These are phyloP conservation scores for Drosophila kuntzei DNA, from an alignment of 2,888 invertebrate species.

Conservation along the genomic window DNA sequence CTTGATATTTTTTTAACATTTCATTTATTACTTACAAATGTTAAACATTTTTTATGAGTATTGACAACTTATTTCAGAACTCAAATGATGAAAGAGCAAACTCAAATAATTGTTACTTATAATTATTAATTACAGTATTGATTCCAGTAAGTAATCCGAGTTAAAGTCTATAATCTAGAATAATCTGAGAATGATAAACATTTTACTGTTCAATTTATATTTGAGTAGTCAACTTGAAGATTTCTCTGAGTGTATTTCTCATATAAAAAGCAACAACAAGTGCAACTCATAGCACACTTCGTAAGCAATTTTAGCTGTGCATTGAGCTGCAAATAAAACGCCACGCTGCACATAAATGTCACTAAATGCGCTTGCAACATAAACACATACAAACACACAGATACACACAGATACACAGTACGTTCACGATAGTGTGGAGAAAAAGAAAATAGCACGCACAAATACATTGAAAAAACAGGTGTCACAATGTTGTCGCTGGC, in stretches of 20 bases:
- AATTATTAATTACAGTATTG: too few species aligned
- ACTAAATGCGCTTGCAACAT: constrained; percentile 68
- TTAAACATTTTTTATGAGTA: too few species aligned
- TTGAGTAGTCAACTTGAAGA: neutral
- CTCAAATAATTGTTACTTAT: too few species aligned
- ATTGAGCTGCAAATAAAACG: constrained; percentile 79
- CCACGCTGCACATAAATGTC: constrained; percentile 77
- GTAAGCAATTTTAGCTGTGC: constrained; percentile 77
- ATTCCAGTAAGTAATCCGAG: too few species aligned
- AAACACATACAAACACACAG: constrained; percentile 49
- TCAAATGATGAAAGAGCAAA: too few species aligned
- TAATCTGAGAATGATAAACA: neutral
- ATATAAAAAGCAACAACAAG: constrained; percentile 45
- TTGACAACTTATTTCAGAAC: too few species aligned
- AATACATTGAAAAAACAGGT: constrained; percentile 65
- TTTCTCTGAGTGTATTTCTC: constrained; percentile 42
- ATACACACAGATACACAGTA: constrained; percentile 16
- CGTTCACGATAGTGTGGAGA: constrained; percentile 14
- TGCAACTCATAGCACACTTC: constrained; percentile 75
- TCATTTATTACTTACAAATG: too few species aligned
- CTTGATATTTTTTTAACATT: too few species aligned
- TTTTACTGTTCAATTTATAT: neutral
- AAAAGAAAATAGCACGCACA: constrained; percentile 26
- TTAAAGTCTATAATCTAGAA: neutral
- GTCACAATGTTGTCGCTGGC: constrained; percentile 76